Evolutionary conservation across 2,113 vertebrate species (phyloP).

Genomic region (Caracal caracal): DNA sequence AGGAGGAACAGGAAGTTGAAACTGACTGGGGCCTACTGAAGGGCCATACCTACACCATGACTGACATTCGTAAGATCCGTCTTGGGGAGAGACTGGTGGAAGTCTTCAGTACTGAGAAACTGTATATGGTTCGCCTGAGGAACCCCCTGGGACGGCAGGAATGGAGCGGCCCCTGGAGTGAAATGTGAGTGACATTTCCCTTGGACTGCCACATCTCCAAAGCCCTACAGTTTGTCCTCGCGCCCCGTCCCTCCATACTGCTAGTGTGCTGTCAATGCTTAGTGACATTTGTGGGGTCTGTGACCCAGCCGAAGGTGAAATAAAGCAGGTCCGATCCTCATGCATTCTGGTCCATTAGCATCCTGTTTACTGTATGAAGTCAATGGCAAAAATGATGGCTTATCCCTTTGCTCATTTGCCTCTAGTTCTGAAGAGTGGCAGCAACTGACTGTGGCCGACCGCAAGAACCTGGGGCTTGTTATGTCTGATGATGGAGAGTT

Average conservation of each 20-base stretch:
- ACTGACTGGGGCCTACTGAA: slow-evolving; percentile 90
- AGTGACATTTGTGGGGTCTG: not conserved
- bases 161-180: slow-evolving; percentile 96
- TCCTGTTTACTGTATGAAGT: not conserved
- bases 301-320: slow-evolving; percentile 13
- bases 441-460: slow-evolving; percentile 90
- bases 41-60: slow-evolving; percentile 95
- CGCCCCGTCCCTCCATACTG: not conserved
- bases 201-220: not conserved
- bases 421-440: slow-evolving; percentile 95
- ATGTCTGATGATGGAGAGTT: slow-evolving; percentile 96
- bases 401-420: not conserved
- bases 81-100: slow-evolving; percentile 89
- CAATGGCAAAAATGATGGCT: not conserved
- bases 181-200: slow-evolving; percentile 87
- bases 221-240: not conserved
- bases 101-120: slow-evolving; percentile 90
- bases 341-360: not conserved
- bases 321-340: not conserved
- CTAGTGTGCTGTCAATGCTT: not conserved
- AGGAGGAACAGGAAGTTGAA: slow-evolving; percentile 85
- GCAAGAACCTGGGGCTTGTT: slow-evolving; percentile 89
- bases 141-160: slow-evolving; percentile 96
- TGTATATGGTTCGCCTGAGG: slow-evolving; percentile 94
- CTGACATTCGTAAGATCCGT: slow-evolving; percentile 89